These are phyloP conservation scores for Wasmannia auropunctata DNA, from an alignment of 1,140 invertebrate species.

Conservation along the genomic window DNA sequence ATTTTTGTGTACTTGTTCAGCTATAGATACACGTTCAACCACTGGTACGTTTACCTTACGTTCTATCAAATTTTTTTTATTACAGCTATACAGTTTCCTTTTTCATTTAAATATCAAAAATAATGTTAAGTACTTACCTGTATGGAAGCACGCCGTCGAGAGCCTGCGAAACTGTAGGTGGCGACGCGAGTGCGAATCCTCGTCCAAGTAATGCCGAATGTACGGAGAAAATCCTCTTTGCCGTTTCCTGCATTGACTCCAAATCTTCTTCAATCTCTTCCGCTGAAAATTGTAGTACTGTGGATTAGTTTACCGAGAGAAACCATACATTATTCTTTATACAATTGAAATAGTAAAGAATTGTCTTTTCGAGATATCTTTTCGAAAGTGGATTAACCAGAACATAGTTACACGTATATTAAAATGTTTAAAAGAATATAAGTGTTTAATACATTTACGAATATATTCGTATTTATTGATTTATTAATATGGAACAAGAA, in stretches of 20 bases:
- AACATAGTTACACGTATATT: neutral
- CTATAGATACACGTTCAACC: no score
- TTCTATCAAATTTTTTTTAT: neutral
- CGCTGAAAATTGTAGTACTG: conserved; percentile 75
- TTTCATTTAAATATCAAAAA: neutral
- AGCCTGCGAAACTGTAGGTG: conserved; percentile 95
- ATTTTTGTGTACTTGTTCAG: no score
- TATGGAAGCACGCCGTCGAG: conserved; percentile 95
- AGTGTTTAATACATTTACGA: neutral
- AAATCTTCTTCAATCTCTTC: conserved; percentile 92
- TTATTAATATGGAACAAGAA: conserved; percentile 5
- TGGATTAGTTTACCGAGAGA: neutral
- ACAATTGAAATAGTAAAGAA: neutral
- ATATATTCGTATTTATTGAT: neutral
- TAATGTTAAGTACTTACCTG: conserved; percentile 87
- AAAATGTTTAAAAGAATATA: neutral
- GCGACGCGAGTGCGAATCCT: conserved; percentile 95
- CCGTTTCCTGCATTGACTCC: conserved; percentile 90
- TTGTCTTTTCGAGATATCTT: neutral
- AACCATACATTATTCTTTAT: conserved; percentile 17
- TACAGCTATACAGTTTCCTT: conserved; percentile 20
- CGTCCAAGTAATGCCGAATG: conserved; percentile 93
- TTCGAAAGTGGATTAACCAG: neutral
- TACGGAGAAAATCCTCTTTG: conserved; percentile 89
- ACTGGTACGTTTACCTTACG: no score